Conservation (phyloP, 2,797 vertebrate genomes). For the Tachyglossus aculeatus region DNA sequence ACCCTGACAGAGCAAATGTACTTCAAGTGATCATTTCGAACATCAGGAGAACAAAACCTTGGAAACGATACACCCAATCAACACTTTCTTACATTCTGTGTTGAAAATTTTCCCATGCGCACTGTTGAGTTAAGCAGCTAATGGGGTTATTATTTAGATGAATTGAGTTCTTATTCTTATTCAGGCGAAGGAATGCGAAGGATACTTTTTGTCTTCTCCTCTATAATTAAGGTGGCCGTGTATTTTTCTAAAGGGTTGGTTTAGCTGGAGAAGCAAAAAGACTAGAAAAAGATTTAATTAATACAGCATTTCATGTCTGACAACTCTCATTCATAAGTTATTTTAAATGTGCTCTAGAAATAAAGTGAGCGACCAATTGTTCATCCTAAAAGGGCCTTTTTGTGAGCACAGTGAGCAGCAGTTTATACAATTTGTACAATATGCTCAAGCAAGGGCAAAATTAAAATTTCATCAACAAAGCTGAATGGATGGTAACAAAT, state of each 20-base stretch:
- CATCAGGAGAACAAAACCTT: slow-evolving; percentile 75
- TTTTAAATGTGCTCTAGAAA: slow-evolving; percentile 81
- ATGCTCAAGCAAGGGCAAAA: slow-evolving; percentile 89
- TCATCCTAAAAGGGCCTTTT: slow-evolving; percentile 81
- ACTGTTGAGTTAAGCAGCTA: slow-evolving; percentile 95
- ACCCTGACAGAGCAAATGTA: slow-evolving; percentile 67
- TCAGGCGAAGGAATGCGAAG: slow-evolving; percentile 95
- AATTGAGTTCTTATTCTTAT: slow-evolving; percentile 89
- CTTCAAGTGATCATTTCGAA: slow-evolving; percentile 75
- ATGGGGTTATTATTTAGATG: slow-evolving; percentile 90
- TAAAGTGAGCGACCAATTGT: slow-evolving; percentile 80
- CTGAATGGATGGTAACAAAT: slow-evolving; percentile 88
- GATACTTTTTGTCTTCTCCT: slow-evolving; percentile 92
- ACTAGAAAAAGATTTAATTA: slow-evolving; percentile 94
- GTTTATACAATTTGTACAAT: slow-evolving; percentile 89
- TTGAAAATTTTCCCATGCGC: slow-evolving; percentile 85
- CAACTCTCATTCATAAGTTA: slow-evolving; percentile 88
- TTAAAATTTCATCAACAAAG: slow-evolving; percentile 95
- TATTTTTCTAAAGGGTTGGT: slow-evolving; percentile 89
- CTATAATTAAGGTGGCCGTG: slow-evolving; percentile 91
- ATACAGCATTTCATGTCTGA: slow-evolving; percentile 93
- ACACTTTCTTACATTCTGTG: slow-evolving; percentile 73
- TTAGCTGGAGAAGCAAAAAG: slow-evolving; percentile 87
- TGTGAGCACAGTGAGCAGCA: slow-evolving; percentile 76
- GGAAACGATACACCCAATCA: slow-evolving; percentile 80